Evolutionary conservation across 2,113 vertebrate genomes (phyloP), one percentile per base, ranked within the genome.

Genomic region (Ptilonorhynchus violaceus): DNA sequence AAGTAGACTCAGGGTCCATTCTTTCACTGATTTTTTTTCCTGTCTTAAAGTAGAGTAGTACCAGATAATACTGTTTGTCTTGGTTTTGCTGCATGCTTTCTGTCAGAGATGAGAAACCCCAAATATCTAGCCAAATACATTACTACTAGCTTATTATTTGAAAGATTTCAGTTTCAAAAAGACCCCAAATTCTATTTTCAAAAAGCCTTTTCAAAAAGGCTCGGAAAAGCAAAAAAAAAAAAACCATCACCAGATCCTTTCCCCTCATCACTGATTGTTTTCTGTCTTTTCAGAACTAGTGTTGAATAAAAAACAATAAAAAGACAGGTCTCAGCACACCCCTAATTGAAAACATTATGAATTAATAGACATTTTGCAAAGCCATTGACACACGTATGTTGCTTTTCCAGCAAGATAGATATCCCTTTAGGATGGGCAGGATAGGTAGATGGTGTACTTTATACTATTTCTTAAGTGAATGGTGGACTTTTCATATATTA

Each of bases 191-290:
- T 72, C 18, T 72, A 5, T 68, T 91, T 59, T 13, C 11, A 63
- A 73, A 73, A 31, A 18, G 37, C 37, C 37, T 39, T 20, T 62
- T 73, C 10, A 18, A 25, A 44, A 50, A 39, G 37, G 7, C 35
- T 79, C 85, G 33, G 56, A 60, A 74, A 79, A 28, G 3, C 5
- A 78, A 53, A 12, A 67, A 78, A 85, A 8, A 0, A 12, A 67
- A 78, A 85, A 7, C 0, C 2, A 7, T 50, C 30, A 49, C 2
- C 42, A 4, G 0, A 11, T 56, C 19, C 18, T 89, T 44, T 73
- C 3, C 8, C 3, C 7, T 78, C 4, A 37, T 31, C 0, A 8
- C 13, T 0, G 0, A 8, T 58, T 13, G 11, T 70, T 87, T 84
- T 37, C 11, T 42, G 5, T 49, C 31, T 42, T 73, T 85, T 52